Evolutionary conservation across 2,113 vertebrate species (phyloP), one percentile per base, ranked within the genome.

Genomic region (Cynocephalus volans): DNA sequence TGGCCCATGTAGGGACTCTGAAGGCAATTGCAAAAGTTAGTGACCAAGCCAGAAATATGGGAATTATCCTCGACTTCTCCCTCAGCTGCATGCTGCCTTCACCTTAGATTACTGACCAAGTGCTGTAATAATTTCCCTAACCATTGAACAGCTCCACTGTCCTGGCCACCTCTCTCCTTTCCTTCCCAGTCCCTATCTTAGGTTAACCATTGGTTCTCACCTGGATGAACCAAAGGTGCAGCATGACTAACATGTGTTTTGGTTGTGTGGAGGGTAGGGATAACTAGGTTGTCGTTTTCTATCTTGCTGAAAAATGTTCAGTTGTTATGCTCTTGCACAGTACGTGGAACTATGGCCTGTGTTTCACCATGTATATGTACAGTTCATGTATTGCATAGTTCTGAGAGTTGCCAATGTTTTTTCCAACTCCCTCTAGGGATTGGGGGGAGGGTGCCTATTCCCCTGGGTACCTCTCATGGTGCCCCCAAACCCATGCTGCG

Each of bases 11-110:
- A 92, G 31, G 72, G 10, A 75, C 41, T 93, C 41, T 21, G 50
- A 93, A 96, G 52, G 45, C 77, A 77, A 92, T 89, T 58, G 64
- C 48, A 45, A 62, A 88, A 73, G 56, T 92, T 79, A 89, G 31
- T 79, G 77, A 92, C 11, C 54, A 93, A 56, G 12, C n/a, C 56
- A 64, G 52, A 86, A 82, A 89, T 81, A 70, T 0, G 92, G 45
- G 50, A 84, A 81, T 54, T 41, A 69, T 54, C 54, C 31, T 56
- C 19, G 31, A 83, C 19, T 36, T 83, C n/a, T 83, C 33, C 14
- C 23, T 92, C 26, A 56, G 28, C 73, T 31, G 9, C 67, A 67
- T 31, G 9, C 67, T 73, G 23, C 41, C 41, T 67, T 89, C 56
- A 82, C 69, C 23, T 77, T 45, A 77, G 85, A 77, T 64, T 82